phyloP scores from a whole-genome alignment of 2,113 vertebrate species.

The Tupaia tana region DNA sequence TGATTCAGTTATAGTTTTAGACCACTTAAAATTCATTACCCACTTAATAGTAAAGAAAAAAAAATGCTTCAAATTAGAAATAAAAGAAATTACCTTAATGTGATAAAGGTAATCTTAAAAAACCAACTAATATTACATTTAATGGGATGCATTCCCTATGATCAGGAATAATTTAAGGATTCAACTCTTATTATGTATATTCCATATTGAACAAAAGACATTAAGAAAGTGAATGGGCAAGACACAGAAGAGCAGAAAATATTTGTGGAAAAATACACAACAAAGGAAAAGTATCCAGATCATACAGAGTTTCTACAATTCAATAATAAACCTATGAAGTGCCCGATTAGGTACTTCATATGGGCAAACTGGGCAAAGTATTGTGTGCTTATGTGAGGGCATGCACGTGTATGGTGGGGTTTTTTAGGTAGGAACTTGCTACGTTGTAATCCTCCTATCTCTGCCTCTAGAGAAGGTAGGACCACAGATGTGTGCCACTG shows the following conservation, averaged over 20 bases:
- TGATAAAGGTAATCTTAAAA: background rate
- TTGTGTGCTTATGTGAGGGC: too few species aligned
- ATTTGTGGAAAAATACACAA: background rate
- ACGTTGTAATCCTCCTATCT: too few species aligned
- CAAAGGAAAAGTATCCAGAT: background rate
- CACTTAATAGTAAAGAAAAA: background rate
- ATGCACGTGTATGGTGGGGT: too few species aligned
- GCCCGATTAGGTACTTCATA: background rate
- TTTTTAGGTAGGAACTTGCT: too few species aligned
- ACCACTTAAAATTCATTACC: background rate
- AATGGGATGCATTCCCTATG: background rate
- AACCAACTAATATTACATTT: background rate
- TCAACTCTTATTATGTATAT: background rate
- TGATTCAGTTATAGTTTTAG: too few species aligned
- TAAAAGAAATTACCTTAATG: background rate
- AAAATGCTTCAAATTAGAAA: background rate
- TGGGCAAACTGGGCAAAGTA: background rate
- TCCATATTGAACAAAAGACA: background rate
- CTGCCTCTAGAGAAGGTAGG: too few species aligned
- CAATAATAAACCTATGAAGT: background rate
- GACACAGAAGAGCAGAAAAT: background rate
- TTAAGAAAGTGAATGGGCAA: background rate
- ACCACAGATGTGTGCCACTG: too few species aligned
- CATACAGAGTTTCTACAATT: background rate
- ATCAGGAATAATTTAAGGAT: background rate